Conservation (phyloP, 1,140 invertebrate genomes). For the Euschistus heros region DNA sequence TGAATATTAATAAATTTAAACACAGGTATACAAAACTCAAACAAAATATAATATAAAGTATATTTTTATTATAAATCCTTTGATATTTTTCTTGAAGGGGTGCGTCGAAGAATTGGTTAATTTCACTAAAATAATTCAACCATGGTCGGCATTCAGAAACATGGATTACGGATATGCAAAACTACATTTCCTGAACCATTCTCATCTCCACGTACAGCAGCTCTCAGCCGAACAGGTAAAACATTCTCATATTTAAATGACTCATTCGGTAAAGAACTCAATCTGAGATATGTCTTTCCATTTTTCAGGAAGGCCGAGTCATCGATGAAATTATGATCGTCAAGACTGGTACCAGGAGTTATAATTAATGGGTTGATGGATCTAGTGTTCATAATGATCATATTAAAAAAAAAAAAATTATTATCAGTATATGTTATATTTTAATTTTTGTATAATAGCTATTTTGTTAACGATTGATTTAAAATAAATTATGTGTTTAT, state of each 20-base stretch:
- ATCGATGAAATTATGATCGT: conserved; percentile 65
- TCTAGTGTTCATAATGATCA: no score
- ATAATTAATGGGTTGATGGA: no score
- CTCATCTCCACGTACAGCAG: conserved; percentile 85
- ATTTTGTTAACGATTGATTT: no score
- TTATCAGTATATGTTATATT: no score
- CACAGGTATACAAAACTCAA: no score
- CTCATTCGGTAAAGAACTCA: no score
- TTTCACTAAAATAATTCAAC: conserved; percentile 41
- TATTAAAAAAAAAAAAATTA: no score
- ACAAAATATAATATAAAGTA: no score
- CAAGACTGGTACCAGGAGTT: conserved; percentile 41
- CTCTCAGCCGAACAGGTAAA: conserved; percentile 66
- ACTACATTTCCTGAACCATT: conserved; percentile 65
- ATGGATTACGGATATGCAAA: conserved; percentile 90
- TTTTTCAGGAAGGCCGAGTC: conserved; percentile 42
- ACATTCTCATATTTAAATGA: not conserved
- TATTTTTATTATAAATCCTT: no score
- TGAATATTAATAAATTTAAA: no score
- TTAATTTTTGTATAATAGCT: no score
- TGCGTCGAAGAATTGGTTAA: conserved; percentile 46
- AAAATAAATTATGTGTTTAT: no score
- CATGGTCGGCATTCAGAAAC: conserved; percentile 74
- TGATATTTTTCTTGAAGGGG: conserved; percentile 38
- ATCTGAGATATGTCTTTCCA: conserved; percentile 14